Evolutionary conservation across 1,140 invertebrate species (phyloP).

Genomic region (Euschistus heros): DNA sequence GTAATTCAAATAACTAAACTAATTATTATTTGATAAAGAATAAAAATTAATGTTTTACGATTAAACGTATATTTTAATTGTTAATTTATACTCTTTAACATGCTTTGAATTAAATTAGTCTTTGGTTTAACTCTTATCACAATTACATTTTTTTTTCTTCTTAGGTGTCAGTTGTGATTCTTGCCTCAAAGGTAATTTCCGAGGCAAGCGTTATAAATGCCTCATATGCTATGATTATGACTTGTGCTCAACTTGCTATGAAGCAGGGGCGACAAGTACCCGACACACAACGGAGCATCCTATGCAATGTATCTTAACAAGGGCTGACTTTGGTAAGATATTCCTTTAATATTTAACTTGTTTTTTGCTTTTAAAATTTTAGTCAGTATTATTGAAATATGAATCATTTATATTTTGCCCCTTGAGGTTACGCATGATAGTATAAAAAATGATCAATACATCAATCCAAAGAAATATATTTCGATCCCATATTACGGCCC

Average conservation of each 20-base stretch:
- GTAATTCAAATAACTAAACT: too few relatives aligned
- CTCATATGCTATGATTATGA: conserved; percentile 98
- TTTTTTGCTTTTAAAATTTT: conserved; percentile 3
- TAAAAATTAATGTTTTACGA: too few relatives aligned
- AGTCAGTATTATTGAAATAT: too few relatives aligned
- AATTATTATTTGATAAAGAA: too few relatives aligned
- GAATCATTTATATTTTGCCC: too few relatives aligned
- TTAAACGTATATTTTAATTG: too few relatives aligned
- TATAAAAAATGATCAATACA: too few relatives aligned
- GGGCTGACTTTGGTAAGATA: conserved; percentile 82
- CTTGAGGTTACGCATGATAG: too few relatives aligned
- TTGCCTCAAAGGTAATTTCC: conserved; percentile 96
- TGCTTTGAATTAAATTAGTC: too few relatives aligned
- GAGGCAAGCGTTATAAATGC: conserved; percentile 95
- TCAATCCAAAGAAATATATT: too few relatives aligned
- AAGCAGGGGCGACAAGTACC: conserved; percentile 83
- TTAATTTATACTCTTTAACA: too few relatives aligned
- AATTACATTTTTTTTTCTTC: conserved; percentile 32
- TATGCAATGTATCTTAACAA: conserved; percentile 96
- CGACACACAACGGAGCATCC: conserved; percentile 91
- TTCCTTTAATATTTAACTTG: background rate
- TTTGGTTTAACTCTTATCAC: background rate
- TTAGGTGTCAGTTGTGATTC: conserved; percentile 96
- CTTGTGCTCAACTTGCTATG: conserved; percentile 91
- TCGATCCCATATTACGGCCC: too few relatives aligned